These are phyloP conservation scores for Lophura nycthemera DNA, from an alignment of 2,113 vertebrate genomes.

Conservation along the genomic window DNA sequence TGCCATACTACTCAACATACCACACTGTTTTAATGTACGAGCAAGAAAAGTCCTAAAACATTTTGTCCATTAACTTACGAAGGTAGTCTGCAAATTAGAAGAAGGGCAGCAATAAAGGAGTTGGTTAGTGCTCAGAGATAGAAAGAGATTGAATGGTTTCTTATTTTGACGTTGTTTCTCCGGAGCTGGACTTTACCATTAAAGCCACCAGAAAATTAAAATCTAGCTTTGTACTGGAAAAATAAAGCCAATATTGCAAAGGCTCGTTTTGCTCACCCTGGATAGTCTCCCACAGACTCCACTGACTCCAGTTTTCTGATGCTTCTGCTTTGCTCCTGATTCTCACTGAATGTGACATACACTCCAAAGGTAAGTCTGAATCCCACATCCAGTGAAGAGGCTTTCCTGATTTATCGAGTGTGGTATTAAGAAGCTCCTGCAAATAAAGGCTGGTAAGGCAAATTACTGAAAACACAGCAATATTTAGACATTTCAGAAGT, in stretches of 20 bases:
- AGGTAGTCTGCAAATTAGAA: background rate
- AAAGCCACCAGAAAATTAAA: background rate
- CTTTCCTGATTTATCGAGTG: constrained; percentile 34
- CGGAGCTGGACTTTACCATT: background rate
- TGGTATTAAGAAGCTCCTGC: constrained; percentile 68
- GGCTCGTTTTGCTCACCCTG: constrained; percentile 59
- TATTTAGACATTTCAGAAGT: background rate
- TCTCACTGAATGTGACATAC: constrained; percentile 70
- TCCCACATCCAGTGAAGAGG: constrained; percentile 72
- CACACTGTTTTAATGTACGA: background rate
- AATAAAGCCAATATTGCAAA: background rate
- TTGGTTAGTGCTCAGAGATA: background rate
- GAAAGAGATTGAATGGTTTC: background rate
- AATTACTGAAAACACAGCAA: background rate
- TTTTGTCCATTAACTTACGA: background rate
- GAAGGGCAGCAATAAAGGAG: background rate
- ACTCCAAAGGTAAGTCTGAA: constrained; percentile 78
- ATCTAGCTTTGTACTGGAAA: background rate
- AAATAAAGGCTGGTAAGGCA: background rate
- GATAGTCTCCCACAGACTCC: constrained; percentile 67
- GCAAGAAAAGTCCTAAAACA: background rate
- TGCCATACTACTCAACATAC: background rate
- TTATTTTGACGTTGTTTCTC: background rate
- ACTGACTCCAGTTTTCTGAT: constrained; percentile 64
- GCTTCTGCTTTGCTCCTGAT: constrained; percentile 53